These are phyloP conservation scores for Hydrolagus colliei DNA, from an alignment of 2,797 vertebrate species.

Conservation along the genomic window DNA sequence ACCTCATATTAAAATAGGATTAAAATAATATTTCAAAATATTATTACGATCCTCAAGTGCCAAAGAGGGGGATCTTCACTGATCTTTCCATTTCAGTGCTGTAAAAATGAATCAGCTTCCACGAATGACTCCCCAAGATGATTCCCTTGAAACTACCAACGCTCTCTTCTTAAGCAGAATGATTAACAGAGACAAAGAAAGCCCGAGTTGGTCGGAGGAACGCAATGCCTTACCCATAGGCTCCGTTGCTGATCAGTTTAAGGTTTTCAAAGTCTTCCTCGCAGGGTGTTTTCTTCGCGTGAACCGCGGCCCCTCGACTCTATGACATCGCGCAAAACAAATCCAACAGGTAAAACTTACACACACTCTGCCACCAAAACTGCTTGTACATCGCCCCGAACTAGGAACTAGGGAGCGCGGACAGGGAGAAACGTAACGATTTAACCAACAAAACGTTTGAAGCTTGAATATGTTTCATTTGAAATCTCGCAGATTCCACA, in stretches of 20 bases:
- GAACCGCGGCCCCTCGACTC: constrained; percentile 61
- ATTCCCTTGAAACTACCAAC: neutral
- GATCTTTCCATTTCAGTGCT: neutral
- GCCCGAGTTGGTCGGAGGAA: neutral
- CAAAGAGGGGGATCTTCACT: neutral
- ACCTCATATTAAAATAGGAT: too few relatives aligned
- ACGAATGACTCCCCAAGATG: neutral
- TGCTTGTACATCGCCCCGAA: neutral
- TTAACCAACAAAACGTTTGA: neutral
- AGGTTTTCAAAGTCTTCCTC: constrained; percentile 94
- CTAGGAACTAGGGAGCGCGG: too few relatives aligned
- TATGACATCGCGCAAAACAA: constrained; percentile 45
- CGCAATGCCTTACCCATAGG: constrained; percentile 72
- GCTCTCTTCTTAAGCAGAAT: neutral
- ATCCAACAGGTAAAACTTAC: constrained; percentile 10
- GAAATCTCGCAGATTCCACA: neutral
- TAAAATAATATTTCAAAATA: too few relatives aligned
- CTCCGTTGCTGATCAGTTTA: constrained; percentile 94
- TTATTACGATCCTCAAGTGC: too few relatives aligned
- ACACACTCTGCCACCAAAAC: neutral
- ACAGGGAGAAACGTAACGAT: neutral
- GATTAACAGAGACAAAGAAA: neutral
- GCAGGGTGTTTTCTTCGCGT: constrained; percentile 72
- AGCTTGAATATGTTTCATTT: neutral
- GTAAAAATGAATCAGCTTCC: neutral